Percentiles rank a stretch among this genome's conserved stretches.
phyloP scores from a whole-genome alignment of 37 sponge, comb jelly and placozoan species.

The Geodia barretti region DNA sequence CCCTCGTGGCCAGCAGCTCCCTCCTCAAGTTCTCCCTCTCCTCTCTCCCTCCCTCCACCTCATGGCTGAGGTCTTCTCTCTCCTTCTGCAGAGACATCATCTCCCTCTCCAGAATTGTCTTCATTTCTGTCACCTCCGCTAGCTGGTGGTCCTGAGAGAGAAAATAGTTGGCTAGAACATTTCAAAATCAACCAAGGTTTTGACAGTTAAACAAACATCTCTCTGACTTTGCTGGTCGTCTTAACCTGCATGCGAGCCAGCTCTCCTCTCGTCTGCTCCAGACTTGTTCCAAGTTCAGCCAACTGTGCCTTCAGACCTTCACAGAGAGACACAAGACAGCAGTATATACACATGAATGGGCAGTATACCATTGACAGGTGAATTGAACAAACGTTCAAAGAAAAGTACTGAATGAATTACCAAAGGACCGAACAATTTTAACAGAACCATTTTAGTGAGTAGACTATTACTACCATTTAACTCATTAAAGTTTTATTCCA shows the following conservation, averaged over 20 bases:
- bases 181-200: no score
- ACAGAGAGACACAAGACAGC: background rate
- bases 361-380: no score
- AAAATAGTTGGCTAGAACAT: no score
- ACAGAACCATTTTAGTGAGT: no score
- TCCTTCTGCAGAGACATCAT: slow-evolving; percentile 7
- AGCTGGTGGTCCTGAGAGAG: background rate
- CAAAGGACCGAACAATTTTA: no score
- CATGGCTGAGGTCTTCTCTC: background rate
- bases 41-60: slow-evolving; percentile 9
- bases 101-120: background rate
- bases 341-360: no score
- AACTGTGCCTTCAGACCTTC: slow-evolving; percentile 12
- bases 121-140: background rate
- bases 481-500: no score
- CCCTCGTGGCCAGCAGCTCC: background rate
- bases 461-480: no score
- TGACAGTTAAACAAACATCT: no score
- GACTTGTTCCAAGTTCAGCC: slow-evolving; percentile 5
- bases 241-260: background rate
- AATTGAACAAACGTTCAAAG: no score
- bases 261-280: background rate
- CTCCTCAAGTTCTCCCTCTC: slow-evolving; percentile 17
- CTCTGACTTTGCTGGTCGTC: background rate
- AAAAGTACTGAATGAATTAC: no score